A percentile compares a stretch with the other conserved stretches of the same genome.
Evolutionary conservation across 2,113 vertebrate genomes (phyloP).

Genomic region (Dasyurus viverrinus): DNA sequence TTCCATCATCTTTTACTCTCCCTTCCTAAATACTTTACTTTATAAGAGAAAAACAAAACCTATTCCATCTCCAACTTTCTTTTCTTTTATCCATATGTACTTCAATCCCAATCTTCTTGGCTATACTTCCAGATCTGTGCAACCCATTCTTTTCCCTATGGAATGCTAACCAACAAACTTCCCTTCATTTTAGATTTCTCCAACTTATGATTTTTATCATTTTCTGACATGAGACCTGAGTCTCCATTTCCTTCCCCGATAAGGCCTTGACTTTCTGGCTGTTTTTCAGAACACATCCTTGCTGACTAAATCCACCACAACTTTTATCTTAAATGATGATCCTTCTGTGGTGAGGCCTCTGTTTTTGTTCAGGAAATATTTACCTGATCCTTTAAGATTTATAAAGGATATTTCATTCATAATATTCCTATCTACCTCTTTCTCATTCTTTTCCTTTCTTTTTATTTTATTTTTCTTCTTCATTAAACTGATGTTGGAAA

Average conservation of each 20-base stretch:
- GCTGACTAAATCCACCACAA: too few relatives aligned
- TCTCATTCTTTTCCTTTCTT: too few relatives aligned
- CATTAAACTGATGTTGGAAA: too few relatives aligned
- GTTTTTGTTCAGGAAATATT: too few relatives aligned
- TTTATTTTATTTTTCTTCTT: too few relatives aligned
- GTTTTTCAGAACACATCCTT: too few relatives aligned
- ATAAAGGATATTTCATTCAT: too few relatives aligned
- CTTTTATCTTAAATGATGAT: too few relatives aligned
- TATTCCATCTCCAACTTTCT: not conserved
- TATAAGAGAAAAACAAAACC: not conserved
- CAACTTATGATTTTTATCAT: not conserved
- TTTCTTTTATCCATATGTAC: not conserved
- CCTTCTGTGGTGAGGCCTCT: too few relatives aligned
- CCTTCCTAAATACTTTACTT: not conserved
- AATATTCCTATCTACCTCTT: too few relatives aligned
- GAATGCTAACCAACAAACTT: not conserved
- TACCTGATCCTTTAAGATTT: too few relatives aligned
- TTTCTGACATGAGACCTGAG: not conserved
- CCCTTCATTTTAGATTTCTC: not conserved
- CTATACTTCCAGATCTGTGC: not conserved
- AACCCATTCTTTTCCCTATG: not conserved
- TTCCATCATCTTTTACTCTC: not conserved
- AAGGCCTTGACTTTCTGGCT: not conserved
- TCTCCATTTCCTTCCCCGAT: too few relatives aligned
- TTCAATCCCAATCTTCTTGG: not conserved